Conservation (phyloP, 2,888 invertebrate species). For the Spilosoma lubricipeda region DNA sequence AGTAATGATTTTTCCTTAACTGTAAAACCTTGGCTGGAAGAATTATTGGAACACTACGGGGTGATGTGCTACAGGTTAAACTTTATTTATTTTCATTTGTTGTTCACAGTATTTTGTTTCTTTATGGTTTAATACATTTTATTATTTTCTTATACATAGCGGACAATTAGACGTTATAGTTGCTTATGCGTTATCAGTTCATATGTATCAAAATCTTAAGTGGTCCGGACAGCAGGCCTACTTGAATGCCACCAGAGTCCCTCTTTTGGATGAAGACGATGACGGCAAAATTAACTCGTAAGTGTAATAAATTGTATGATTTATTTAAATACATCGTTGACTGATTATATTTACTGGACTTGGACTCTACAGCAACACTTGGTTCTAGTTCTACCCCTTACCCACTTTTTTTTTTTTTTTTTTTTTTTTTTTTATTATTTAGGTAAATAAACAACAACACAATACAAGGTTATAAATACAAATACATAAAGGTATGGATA, state of each 20-base stretch:
- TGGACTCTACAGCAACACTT: too few species aligned
- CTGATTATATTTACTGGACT: too few species aligned
- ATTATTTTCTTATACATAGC: conserved; percentile 9
- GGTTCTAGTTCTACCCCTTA: too few species aligned
- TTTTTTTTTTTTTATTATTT: too few species aligned
- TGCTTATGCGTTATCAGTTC: conserved; percentile 33
- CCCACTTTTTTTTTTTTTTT: too few species aligned
- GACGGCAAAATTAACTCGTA: conserved; percentile 23
- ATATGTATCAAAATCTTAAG: conserved; percentile 33
- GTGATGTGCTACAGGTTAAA: conserved; percentile 41
- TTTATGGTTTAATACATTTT: too few species aligned
- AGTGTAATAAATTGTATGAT: conserved; percentile 17
- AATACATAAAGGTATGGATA: too few species aligned
- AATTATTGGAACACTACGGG: conserved; percentile 43
- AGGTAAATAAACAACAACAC: too few species aligned
- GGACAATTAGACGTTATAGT: conserved; percentile 39
- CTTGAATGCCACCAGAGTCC: conserved; percentile 18
- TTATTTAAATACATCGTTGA: too few species aligned
- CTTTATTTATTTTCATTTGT: too few species aligned
- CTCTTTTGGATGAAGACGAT: background rate
- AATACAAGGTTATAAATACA: too few species aligned
- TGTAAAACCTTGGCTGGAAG: conserved; percentile 47
- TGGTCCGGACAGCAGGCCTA: conserved; percentile 32
- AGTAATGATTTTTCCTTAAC: background rate
- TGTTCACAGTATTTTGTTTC: too few species aligned